Base-by-base conservation (phyloP, 2,797 vertebrate species). In the Acanthurus tractus region DNA sequence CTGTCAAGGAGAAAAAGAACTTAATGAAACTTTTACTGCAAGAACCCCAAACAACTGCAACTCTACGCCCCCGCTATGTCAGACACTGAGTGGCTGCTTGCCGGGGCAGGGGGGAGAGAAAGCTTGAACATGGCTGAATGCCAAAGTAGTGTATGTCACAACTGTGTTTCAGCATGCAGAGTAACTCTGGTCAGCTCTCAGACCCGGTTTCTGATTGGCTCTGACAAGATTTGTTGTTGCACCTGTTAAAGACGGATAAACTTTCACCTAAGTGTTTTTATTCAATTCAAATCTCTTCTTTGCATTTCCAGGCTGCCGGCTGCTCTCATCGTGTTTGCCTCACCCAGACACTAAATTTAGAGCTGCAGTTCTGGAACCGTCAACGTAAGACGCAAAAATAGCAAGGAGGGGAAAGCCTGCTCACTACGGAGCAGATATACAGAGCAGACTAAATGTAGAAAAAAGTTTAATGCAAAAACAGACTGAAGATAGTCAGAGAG, bases 271-370 rank as follows among this genome's bases (percentile, higher is more conserved):
- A 18, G 8, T 40, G 49, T 79, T 79, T 80, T 79, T 63, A 55
- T 64, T 59, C 25, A 80, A 74, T 81, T 77, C 44, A 54, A 52
- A 38, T 34, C 13, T 34, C 29, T 34, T 11, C 48, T 23, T 53
- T 42, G 23, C 10, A 36, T 79, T 71, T 61, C 49, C 62, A 59
- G 17, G 56, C 52, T n/a, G 63, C 53, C 0, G 14, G 42, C 9
- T 59, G 63, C 85, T 70, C 54, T 61, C 56, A 66, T 72, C 45
- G 2, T 62, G 42, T 68, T 77, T 78, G 82, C 83, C 44, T 74
- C 76, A 67, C 61, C 22, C 75, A 6, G 2, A 44, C 38, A 45
- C 88, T 91, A 90, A 91, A 89, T 86, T 84, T 92, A 89, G 89
- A 84, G 65, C 64, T 2, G 78, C 72, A 63, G 79, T 84, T 78